These are phyloP conservation scores for Drosophila pseudoobscura DNA, from an alignment of 1,140 invertebrate species.

Conservation along the genomic window DNA sequence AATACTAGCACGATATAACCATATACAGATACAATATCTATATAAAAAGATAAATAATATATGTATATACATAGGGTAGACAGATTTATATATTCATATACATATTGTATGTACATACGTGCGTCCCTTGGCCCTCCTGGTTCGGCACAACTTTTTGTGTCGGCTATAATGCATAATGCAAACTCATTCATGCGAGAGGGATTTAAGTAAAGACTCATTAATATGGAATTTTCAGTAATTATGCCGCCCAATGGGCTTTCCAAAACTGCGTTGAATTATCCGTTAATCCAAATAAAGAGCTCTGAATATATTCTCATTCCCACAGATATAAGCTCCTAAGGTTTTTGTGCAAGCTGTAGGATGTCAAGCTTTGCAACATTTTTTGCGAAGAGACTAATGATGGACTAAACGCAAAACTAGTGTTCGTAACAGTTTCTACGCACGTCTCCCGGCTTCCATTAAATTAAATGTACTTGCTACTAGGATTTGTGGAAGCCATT, in stretches of 20 bases:
- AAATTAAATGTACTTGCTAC: too few relatives aligned
- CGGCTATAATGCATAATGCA: slow-evolving; percentile 31
- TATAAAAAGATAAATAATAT: background rate
- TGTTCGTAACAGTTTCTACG: too few relatives aligned
- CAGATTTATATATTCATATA: background rate
- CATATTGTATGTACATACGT: background rate
- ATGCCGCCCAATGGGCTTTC: slow-evolving; percentile 23
- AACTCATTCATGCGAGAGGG: slow-evolving; percentile 26
- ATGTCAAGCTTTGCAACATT: too few relatives aligned
- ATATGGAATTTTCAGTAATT: slow-evolving; percentile 45
- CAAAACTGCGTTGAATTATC: slow-evolving; percentile 11
- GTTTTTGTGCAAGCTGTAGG: too few relatives aligned
- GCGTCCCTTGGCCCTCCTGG: too few relatives aligned
- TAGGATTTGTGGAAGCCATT: too few relatives aligned
- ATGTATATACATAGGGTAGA: slow-evolving; percentile 13
- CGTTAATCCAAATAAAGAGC: slow-evolving; percentile 8
- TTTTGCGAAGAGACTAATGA: too few relatives aligned
- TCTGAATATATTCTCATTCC: too few relatives aligned
- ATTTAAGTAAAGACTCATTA: slow-evolving; percentile 46
- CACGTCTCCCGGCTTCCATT: too few relatives aligned
- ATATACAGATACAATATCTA: slow-evolving; percentile 27
- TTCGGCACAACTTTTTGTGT: slow-evolving; percentile 1
- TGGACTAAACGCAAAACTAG: too few relatives aligned
- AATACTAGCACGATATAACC: background rate
- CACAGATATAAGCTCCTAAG: too few relatives aligned